These are phyloP conservation scores for Bombus difficillimus DNA, from an alignment of 1,140 invertebrate species.

Conservation along the genomic window DNA sequence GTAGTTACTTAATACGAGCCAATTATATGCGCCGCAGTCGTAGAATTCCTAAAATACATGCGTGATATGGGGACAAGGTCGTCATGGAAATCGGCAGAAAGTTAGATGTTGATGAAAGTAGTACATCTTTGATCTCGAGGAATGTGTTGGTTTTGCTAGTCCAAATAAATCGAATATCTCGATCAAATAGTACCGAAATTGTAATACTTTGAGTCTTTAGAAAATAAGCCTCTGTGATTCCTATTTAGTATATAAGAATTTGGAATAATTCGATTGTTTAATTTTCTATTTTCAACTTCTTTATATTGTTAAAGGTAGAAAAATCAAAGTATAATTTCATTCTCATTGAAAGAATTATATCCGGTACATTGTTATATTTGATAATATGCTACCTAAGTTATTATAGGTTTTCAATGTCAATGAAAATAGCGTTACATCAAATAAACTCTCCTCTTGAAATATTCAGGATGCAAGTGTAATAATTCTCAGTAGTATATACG, in stretches of 20 bases:
- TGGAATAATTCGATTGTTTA: not conserved
- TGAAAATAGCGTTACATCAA: not conserved
- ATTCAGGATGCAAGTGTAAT: not conserved
- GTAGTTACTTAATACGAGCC: constrained; percentile 1
- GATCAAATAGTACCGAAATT: not conserved
- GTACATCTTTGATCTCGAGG: not conserved
- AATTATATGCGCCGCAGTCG: constrained; percentile 14
- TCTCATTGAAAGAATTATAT: not conserved
- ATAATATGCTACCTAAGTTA: not conserved
- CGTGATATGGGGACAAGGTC: constrained; percentile 47
- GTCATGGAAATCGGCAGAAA: constrained; percentile 11
- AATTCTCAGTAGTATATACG: no score
- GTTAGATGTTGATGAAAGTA: not conserved
- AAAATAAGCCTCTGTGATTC: not conserved
- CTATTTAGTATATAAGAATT: not conserved
- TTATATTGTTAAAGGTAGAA: not conserved
- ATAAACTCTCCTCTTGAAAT: not conserved
- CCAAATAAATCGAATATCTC: not conserved
- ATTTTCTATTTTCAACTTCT: not conserved
- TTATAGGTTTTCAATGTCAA: not conserved
- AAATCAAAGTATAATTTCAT: not conserved
- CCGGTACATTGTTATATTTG: no score
- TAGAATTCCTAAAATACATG: constrained; percentile 34
- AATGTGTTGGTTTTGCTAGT: not conserved
- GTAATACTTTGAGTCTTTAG: not conserved